Conservation (phyloP, 2,888 invertebrate species). For the Oscheius sp. region DNA sequence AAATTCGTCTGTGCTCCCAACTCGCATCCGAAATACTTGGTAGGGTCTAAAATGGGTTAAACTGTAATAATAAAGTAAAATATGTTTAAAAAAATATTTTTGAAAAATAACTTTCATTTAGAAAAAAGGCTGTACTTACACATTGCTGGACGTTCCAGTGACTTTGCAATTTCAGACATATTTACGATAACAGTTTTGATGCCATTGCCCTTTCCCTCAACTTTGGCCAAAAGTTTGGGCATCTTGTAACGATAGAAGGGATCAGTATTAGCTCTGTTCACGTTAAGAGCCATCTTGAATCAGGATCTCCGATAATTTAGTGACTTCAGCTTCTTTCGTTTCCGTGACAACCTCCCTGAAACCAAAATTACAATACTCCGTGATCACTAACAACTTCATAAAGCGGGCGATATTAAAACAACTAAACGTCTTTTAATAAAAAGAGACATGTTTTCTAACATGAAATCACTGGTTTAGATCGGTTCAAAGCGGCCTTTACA, state of each 20-base stretch:
- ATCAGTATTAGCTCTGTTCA: conserved; percentile 96
- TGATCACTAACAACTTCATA: neutral
- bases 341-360: conserved; percentile 71
- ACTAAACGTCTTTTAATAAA: neutral
- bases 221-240: conserved; percentile 95
- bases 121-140: conserved; percentile 81
- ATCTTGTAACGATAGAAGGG: conserved; percentile 99
- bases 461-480: neutral
- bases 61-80: no score
- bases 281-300: conserved; percentile 80
- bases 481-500: neutral
- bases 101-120: no score
- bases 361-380: conserved; percentile 17
- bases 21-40: conserved; percentile 97
- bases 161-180: conserved; percentile 98
- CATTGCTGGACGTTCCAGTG: conserved; percentile 94
- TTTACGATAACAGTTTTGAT: conserved; percentile 99
- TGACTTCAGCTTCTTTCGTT: conserved; percentile 73
- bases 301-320: conserved; percentile 6
- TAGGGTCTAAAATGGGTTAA: conserved; percentile 42
- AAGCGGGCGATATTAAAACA: neutral
- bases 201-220: conserved; percentile 98
- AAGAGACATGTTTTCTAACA: neutral
- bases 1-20: conserved; percentile 98
- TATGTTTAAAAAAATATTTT: neutral